Evolutionary conservation across 1,140 invertebrate genomes (phyloP).

Genomic region (Heliothis virescens): DNA sequence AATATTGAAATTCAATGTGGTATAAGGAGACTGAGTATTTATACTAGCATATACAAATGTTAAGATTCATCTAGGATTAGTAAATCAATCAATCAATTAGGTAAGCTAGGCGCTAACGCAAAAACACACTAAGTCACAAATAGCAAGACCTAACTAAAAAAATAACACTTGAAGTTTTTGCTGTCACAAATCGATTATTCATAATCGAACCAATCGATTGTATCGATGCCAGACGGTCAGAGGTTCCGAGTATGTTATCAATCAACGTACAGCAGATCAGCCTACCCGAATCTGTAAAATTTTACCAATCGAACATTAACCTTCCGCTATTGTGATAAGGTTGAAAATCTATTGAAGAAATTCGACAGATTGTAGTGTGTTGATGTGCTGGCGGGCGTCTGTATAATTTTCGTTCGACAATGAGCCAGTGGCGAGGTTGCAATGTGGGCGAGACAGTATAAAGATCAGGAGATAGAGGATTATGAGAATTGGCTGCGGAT

Average conservation of each 20-base stretch:
- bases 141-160: background rate
- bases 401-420: background rate
- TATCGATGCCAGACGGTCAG: constrained; percentile 18
- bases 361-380: no score
- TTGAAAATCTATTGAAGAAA: no score
- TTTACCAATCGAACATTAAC: no score
- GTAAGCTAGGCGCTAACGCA: no score
- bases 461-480: background rate
- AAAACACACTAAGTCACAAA: background rate
- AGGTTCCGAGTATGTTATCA: background rate
- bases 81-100: no score
- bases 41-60: no score
- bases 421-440: constrained; percentile 29
- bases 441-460: background rate
- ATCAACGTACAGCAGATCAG: background rate
- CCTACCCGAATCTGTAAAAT: no score
- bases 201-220: constrained; percentile 7
- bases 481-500: background rate
- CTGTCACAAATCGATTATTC: constrained; percentile 15
- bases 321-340: no score
- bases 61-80: no score
- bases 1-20: background rate
- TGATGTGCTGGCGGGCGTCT: no score
- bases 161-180: constrained; percentile 3
- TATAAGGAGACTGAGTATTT: no score